phyloP scores from a whole-genome alignment of 2,113 vertebrate genomes.

The Corythoichthys intestinalis region DNA sequence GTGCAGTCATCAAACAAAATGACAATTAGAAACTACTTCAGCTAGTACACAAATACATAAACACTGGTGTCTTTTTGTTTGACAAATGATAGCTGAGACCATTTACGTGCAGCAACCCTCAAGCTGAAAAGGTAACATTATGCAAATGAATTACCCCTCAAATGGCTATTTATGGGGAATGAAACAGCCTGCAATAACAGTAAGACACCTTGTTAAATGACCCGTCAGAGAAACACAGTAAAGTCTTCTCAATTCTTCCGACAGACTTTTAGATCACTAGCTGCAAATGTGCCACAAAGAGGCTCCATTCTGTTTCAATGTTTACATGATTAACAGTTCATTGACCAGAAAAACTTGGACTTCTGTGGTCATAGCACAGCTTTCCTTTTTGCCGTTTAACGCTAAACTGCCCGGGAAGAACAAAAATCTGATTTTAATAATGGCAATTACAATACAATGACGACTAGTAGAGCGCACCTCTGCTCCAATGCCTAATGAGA shows the following conservation, averaged over 20 bases:
- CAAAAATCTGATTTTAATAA: too few relatives aligned
- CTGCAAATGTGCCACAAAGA: background rate
- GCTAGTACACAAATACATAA: constrained; percentile 24
- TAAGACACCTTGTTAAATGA: constrained; percentile 15
- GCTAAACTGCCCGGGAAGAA: too few relatives aligned
- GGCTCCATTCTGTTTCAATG: constrained; percentile 10
- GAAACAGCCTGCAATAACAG: constrained; percentile 15
- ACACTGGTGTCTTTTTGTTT: constrained; percentile 28
- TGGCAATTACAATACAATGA: too few relatives aligned
- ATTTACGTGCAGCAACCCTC: constrained; percentile 16
- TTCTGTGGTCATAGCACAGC: too few relatives aligned
- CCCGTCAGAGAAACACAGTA: background rate
- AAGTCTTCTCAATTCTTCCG: background rate
- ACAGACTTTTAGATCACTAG: constrained; percentile 13
- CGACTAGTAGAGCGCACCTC: too few relatives aligned
- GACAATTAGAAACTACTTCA: constrained; percentile 33
- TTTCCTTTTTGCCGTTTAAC: background rate
- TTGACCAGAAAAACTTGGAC: background rate
- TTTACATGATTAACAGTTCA: background rate
- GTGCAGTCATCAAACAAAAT: constrained; percentile 28
- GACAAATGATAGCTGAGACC: constrained; percentile 24
- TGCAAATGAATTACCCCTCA: constrained; percentile 38
- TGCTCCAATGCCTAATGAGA: too few relatives aligned
- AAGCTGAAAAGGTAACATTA: constrained; percentile 47
- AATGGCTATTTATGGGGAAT: constrained; percentile 30